phyloP scores from a whole-genome alignment of 1,140 invertebrate genomes.

The Theocolax elegans region DNA sequence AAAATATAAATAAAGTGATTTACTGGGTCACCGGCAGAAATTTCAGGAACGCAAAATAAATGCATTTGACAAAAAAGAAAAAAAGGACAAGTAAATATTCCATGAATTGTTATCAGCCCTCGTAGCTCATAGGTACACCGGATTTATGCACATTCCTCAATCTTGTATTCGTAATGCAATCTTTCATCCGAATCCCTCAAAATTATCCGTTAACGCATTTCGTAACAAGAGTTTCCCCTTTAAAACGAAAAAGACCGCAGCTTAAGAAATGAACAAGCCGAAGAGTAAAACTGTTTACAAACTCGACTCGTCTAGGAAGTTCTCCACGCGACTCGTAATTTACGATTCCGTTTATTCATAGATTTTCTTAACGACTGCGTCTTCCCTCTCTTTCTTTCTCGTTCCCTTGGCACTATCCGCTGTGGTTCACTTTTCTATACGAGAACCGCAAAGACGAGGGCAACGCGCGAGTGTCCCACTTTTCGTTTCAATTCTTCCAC shows the following conservation, averaged over 20 bases:
- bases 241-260: too few species aligned
- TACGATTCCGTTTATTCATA: neutral
- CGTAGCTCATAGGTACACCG: neutral
- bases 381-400: neutral
- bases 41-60: neutral
- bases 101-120: constrained; percentile 2
- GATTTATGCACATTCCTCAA: too few species aligned
- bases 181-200: too few species aligned
- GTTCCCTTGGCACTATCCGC: constrained; percentile 12
- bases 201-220: too few species aligned
- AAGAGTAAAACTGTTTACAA: neutral
- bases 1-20: neutral
- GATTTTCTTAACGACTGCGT: constrained; percentile 11
- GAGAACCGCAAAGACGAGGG: neutral
- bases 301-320: neutral
- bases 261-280: too few species aligned
- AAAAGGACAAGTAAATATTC: constrained; percentile 20
- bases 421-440: neutral
- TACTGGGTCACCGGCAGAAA: constrained; percentile 5
- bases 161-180: too few species aligned
- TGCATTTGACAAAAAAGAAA: neutral
- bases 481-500: constrained; percentile 14
- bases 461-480: neutral
- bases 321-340: neutral
- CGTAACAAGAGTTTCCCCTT: too few species aligned